Evolutionary conservation across 2,797 vertebrate species (phyloP).

Genomic region (Gymnopithys bicolor): DNA sequence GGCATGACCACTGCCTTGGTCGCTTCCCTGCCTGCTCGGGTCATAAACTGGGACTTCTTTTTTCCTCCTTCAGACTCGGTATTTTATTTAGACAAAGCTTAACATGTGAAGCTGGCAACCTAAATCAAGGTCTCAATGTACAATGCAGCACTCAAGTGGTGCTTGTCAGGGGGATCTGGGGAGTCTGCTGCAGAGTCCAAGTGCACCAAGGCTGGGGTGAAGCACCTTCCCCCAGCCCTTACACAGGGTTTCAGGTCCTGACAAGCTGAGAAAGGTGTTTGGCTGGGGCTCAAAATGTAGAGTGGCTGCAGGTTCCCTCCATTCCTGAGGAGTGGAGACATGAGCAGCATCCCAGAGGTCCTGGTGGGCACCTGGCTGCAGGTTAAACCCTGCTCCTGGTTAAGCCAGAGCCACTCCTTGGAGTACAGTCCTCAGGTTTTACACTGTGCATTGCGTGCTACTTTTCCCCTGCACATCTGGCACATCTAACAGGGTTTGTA

Average conservation of each 20-base stretch:
- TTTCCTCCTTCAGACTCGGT: not conserved
- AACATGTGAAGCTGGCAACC: not conserved
- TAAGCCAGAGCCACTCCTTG: not conserved
- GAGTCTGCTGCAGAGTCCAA: not conserved
- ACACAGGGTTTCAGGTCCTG: rapidly evolving
- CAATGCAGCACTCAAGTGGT: rapidly evolving
- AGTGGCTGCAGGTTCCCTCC: not conserved
- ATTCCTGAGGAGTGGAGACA: rapidly evolving
- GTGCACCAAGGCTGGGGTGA: not conserved
- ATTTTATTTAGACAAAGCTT: not conserved
- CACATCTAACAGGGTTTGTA: not conserved
- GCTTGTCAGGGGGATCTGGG: not conserved
- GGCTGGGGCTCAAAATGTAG: not conserved
- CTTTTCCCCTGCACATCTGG: not conserved
- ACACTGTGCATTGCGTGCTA: rapidly evolving
- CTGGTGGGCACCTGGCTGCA: not conserved
- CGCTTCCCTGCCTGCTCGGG: rapidly evolving
- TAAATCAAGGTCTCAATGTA: not conserved
- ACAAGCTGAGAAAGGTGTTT: not conserved
- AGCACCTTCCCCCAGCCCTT: not conserved
- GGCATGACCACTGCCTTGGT: rapidly evolving
- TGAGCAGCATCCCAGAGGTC: not conserved
- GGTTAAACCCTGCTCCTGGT: not conserved
- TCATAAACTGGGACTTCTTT: too few species aligned
- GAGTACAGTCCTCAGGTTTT: rapidly evolving